Percentiles rank a stretch among this genome's conserved stretches.
Evolutionary conservation across 2,797 vertebrate species (phyloP).

Genomic region (Sebastes goodei): DNA sequence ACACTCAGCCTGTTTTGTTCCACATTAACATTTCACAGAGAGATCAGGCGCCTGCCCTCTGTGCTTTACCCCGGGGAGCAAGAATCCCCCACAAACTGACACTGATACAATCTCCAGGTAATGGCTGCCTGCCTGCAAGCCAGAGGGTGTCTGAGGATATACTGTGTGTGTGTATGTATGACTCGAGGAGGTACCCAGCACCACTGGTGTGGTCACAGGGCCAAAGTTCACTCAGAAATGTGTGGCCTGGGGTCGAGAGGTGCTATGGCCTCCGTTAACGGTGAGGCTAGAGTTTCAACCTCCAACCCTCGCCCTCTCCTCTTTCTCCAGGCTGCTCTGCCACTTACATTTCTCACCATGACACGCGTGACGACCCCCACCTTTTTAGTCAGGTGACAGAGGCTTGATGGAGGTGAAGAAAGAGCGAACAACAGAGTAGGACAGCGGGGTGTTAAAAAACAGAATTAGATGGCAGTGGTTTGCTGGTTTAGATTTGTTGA

Average conservation of each 20-base stretch:
- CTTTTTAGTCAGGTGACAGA: slow-evolving; percentile 68
- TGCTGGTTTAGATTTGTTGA: neutral
- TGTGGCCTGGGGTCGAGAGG: slow-evolving; percentile 81
- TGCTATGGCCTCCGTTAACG: slow-evolving; percentile 79
- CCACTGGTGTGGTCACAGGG: slow-evolving; percentile 78
- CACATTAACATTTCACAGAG: slow-evolving; percentile 78
- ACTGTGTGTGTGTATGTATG: slow-evolving; percentile 36
- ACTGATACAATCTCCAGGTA: slow-evolving; percentile 84
- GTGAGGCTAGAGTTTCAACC: slow-evolving; percentile 80
- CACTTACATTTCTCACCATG: slow-evolving; percentile 76
- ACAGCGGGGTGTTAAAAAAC: slow-evolving; percentile 27
- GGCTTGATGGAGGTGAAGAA: slow-evolving; percentile 48
- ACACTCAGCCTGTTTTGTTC: slow-evolving; percentile 75
- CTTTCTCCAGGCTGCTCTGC: slow-evolving; percentile 62
- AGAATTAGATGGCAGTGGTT: neutral
- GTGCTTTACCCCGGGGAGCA: slow-evolving; percentile 71
- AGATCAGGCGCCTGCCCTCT: slow-evolving; percentile 77
- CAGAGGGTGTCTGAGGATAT: slow-evolving; percentile 67
- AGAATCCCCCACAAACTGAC: slow-evolving; percentile 74
- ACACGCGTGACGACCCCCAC: slow-evolving; percentile 64
- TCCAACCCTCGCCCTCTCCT: slow-evolving; percentile 59
- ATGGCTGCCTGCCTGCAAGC: slow-evolving; percentile 66
- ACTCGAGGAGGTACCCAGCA: slow-evolving; percentile 67
- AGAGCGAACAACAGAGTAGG: slow-evolving; percentile 23
- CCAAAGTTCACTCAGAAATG: slow-evolving; percentile 83